phyloP scores from a whole-genome alignment of 2,113 vertebrate species.

The Pan paniscus region DNA sequence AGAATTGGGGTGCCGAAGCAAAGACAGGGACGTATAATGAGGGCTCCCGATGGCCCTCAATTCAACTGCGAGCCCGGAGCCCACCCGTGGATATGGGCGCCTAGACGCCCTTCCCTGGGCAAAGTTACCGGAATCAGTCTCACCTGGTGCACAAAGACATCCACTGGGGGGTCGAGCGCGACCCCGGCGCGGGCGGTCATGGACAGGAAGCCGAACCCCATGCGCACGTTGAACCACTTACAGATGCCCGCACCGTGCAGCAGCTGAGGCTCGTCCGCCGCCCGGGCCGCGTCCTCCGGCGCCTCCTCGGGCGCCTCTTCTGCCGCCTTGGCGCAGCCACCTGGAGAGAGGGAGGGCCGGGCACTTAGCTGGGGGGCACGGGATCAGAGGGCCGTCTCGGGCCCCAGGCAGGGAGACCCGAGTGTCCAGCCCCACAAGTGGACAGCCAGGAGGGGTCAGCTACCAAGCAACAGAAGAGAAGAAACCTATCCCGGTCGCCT shows the following conservation, averaged over 20 bases:
- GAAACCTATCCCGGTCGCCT: conserved; percentile 36
- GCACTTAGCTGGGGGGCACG: conserved; percentile 39
- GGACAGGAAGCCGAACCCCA: conserved; percentile 99
- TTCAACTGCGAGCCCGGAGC: background rate
- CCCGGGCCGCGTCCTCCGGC: conserved; percentile 82
- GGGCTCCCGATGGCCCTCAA: background rate
- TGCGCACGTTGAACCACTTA: conserved; percentile 99
- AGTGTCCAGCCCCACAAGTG: background rate
- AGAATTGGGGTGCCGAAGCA: conserved; percentile 4
- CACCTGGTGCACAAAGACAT: conserved; percentile 99
- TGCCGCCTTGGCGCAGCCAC: conserved; percentile 91
- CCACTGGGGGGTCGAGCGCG: conserved; percentile 93
- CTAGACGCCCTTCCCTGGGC: background rate
- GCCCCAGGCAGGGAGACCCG: background rate
- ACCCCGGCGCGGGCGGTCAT: conserved; percentile 94
- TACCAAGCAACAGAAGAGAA: background rate
- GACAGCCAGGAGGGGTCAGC: conserved; percentile 12
- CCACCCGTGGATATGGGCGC: background rate
- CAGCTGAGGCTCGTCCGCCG: conserved; percentile 83
- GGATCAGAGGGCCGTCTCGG: background rate
- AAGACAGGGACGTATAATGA: background rate
- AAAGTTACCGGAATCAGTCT: conserved; percentile 61
- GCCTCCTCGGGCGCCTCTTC: conserved; percentile 86
- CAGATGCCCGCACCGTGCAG: conserved; percentile 93
- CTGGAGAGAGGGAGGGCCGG: conserved; percentile 78